Percentiles rank a stretch among this genome's conserved stretches.
Conservation (phyloP, 2,113 vertebrate species). For the Puma concolor region DNA sequence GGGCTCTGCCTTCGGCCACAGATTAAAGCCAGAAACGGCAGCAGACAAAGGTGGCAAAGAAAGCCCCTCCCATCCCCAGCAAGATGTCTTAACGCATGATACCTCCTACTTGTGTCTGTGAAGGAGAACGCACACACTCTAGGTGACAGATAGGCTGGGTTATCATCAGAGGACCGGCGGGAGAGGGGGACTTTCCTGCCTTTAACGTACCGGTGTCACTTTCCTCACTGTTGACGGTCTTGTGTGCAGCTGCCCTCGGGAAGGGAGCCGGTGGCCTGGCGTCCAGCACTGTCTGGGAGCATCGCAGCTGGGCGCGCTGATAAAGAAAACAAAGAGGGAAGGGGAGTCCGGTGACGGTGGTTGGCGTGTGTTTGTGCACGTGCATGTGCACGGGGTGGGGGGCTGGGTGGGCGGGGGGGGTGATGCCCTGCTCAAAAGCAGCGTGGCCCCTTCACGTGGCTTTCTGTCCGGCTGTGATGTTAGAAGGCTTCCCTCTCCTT, state of each 20-base stretch:
- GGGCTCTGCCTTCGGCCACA: not conserved
- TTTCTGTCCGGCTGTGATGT: not conserved
- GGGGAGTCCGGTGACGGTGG: too few relatives aligned
- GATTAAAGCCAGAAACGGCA: not conserved
- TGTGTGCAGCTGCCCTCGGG: not conserved
- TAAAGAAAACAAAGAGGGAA: not conserved
- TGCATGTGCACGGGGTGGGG: fast-evolving
- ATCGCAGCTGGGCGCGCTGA: not conserved
- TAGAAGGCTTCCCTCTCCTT: not conserved
- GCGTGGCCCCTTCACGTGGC: fast-evolving
- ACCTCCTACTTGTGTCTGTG: not conserved
- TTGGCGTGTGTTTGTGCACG: not conserved
- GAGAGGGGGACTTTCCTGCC: not conserved
- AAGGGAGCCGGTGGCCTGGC: not conserved
- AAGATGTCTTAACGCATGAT: not conserved
- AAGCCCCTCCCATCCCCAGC: not conserved
- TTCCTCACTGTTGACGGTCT: not conserved
- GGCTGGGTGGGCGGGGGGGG: too few relatives aligned
- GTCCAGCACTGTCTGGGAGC: not conserved
- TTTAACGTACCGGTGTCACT: not conserved
- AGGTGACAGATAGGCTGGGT: not conserved
- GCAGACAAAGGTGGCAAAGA: not conserved
- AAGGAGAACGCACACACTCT: not conserved
- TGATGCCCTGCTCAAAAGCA: too few relatives aligned
- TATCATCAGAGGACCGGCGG: not conserved